Conservation (phyloP, 2,888 invertebrate species). For the Rugalucina vietnamica region DNA sequence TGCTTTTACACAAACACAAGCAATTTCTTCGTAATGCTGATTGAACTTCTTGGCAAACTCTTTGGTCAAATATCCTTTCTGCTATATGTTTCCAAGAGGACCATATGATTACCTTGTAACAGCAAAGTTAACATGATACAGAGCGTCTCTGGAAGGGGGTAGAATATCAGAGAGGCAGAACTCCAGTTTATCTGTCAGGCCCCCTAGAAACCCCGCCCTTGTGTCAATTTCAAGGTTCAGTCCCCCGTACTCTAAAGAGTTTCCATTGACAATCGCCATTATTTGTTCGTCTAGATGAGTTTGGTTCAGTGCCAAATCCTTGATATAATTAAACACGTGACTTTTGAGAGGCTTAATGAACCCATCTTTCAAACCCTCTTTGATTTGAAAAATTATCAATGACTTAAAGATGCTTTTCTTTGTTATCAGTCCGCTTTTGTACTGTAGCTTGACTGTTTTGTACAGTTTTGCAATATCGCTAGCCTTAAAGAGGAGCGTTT, state of each 20-base stretch:
- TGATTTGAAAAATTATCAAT: neutral
- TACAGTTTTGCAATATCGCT: neutral
- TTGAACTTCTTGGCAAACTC: too few relatives aligned
- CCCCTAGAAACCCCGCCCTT: neutral
- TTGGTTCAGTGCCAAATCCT: neutral
- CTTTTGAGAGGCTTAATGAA: neutral
- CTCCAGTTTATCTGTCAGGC: neutral
- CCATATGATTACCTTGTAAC: neutral
- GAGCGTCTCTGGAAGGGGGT: conserved; percentile 1
- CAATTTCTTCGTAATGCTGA: too few relatives aligned
- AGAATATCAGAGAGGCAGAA: neutral
- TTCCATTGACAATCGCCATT: neutral
- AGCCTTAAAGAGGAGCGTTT: neutral
- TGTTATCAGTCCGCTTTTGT: neutral
- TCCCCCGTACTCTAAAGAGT: neutral
- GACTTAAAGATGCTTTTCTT: neutral
- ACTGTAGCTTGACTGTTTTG: neutral
- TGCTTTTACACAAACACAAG: too few relatives aligned
- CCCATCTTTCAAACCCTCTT: neutral
- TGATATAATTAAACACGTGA: neutral
- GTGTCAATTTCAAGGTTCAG: neutral
- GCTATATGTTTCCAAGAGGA: too few relatives aligned
- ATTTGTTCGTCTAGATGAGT: neutral
- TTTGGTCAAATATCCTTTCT: too few relatives aligned
- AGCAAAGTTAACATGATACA: neutral